Evolutionary conservation across 2,797 vertebrate genomes (phyloP), one percentile per base, ranked within the genome.

Genomic region (Arctocebus calabarensis): DNA sequence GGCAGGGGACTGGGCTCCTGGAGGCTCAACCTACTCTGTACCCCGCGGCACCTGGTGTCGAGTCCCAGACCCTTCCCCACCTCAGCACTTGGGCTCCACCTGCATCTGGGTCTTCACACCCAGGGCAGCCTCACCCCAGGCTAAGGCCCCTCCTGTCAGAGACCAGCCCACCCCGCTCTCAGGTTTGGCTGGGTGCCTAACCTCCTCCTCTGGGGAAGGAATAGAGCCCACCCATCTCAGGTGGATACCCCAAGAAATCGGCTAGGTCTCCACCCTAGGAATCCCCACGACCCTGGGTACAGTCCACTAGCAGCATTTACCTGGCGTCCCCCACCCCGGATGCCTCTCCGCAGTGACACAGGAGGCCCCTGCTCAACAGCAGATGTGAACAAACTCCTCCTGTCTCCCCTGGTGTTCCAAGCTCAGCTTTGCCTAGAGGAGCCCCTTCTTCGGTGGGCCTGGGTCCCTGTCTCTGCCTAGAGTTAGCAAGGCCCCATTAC

Each of bases 21-120:
- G 9, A 27, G 1, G 4, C 48, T 40, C 48, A 1, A 59, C 17
- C n/a, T 1, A 1, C 29, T 23, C 23, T 5, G 22, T 52, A 32
- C 6, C 48, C 7, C 6, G 2, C 3, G 0, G 43, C 61, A 17
- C 2, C 43, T 12, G 4, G 34, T 7, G 4, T 5, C 1, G 11
- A 37, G 25, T 12, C 64, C 27, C 52, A 14, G 48, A 75, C 27
- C 57, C 45, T 32, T 6, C 34, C 62, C 3, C 2, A 11, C 13
- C 55, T n/a, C 11, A 10, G 3, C 10, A 34, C 48, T 17, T 6
- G 20, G 25, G 0, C 14, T 25, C 16, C 14, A 7, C 13, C 71
- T 68, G 27, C 37, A 23, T 14, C 71, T 68, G 27, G 32, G 29
- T 11, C 5, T 43, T 34, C 20, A 61, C 32, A 1, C 37, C 27